These are phyloP conservation scores for Diabrotica balteata DNA, from an alignment of 2,888 invertebrate genomes.

Conservation along the genomic window DNA sequence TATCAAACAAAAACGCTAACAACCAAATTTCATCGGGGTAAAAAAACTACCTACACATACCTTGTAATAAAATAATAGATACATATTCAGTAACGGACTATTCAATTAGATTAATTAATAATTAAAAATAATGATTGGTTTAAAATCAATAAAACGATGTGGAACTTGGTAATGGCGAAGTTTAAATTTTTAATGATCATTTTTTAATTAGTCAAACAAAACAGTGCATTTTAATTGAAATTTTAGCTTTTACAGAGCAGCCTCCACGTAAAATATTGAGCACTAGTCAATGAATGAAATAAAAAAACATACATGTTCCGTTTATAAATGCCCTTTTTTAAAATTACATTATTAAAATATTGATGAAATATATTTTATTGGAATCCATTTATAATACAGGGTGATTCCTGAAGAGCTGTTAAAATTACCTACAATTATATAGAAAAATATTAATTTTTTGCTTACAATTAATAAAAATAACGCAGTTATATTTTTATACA, in stretches of 20 bases:
- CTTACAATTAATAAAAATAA: too few relatives aligned
- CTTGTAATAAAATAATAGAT: conserved; percentile 31
- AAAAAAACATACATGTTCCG: conserved; percentile 18
- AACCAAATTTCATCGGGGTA: conserved; percentile 11
- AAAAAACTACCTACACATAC: conserved; percentile 13
- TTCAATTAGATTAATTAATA: conserved; percentile 47
- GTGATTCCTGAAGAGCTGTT: too few relatives aligned
- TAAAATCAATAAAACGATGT: conserved; percentile 41
- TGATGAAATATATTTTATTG: neutral
- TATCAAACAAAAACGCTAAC: conserved; percentile 10
- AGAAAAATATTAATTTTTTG: too few relatives aligned
- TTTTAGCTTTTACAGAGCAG: conserved; percentile 36
- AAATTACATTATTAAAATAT: conserved; percentile 2
- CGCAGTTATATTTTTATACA: too few relatives aligned
- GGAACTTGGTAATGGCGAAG: conserved; percentile 35
- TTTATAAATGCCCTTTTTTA: conserved; percentile 3
- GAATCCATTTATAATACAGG: too few relatives aligned
- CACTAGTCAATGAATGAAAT: conserved; percentile 12
- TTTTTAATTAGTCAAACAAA: conserved; percentile 43
- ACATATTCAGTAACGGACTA: conserved; percentile 31
- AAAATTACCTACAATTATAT: too few relatives aligned
- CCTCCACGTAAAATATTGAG: conserved; percentile 24
- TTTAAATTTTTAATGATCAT: conserved; percentile 42
- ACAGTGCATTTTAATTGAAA: conserved; percentile 42
- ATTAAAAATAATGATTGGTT: conserved; percentile 48